A percentile compares a stretch with the other conserved stretches of the same genome.
These are phyloP conservation scores for Drosophila serrata DNA, from an alignment of 1,140 invertebrate genomes.

Conservation along the genomic window DNA sequence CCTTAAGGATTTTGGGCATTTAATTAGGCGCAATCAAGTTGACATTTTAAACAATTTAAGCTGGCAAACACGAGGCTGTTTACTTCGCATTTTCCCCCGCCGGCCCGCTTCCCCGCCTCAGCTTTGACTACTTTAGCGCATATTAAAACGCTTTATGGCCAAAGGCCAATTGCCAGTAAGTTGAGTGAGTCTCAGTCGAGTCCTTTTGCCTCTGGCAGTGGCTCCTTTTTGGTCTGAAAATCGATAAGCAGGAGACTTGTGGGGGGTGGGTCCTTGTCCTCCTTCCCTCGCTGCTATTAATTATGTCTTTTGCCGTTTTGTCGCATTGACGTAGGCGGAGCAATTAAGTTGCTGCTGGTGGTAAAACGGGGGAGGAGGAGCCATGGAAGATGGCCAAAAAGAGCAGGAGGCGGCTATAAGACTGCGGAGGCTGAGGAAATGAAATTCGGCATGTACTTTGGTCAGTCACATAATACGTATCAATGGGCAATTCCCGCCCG, in stretches of 20 bases:
- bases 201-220: slow-evolving; percentile 25
- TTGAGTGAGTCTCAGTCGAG: slow-evolving; percentile 32
- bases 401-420: background rate
- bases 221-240: slow-evolving; percentile 46
- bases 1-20: slow-evolving; percentile 80
- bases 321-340: slow-evolving; percentile 76
- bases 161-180: slow-evolving; percentile 67
- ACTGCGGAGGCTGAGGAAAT: slow-evolving; percentile 20
- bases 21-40: slow-evolving; percentile 83
- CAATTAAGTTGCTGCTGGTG: slow-evolving; percentile 66
- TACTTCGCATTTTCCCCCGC: slow-evolving; percentile 10
- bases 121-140: slow-evolving; percentile 63
- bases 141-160: slow-evolving; percentile 82
- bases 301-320: slow-evolving; percentile 83
- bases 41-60: slow-evolving; percentile 84
- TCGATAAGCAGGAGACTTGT: slow-evolving; percentile 60
- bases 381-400: background rate
- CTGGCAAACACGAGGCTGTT: slow-evolving; percentile 62
- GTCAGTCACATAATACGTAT: slow-evolving; percentile 80
- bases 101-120: background rate
- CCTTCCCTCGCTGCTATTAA: slow-evolving; percentile 60
- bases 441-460: slow-evolving; percentile 35
- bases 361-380: background rate
- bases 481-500: slow-evolving; percentile 67
- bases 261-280: too few relatives aligned